Base-by-base conservation (phyloP, 2,797 vertebrate species). In the Pseudomugil tenellus region DNA sequence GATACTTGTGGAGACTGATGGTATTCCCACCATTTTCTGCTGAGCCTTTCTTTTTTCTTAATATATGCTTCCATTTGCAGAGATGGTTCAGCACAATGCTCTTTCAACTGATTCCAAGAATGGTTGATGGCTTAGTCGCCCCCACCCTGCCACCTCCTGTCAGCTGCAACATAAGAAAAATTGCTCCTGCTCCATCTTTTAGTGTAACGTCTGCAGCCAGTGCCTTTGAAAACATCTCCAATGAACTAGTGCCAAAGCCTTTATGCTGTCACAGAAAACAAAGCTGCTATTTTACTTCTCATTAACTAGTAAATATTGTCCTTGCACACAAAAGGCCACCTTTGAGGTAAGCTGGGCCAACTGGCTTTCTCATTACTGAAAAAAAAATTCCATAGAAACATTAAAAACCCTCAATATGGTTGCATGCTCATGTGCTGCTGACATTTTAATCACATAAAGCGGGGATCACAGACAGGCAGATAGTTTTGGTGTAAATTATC, bases 21-120 rank as follows among this genome's bases (percentile, higher is more conserved):
- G 57, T 52, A 10, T 77, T 63, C 48, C 64, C 67, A 34, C 78
- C 63, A 58, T 62, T 64, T 81, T 78, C 58, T 77, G 67, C 81
- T 77, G 79, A 80, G 67, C 25, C 56, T 56, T 69, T 31, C 28
- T 76, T 76, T 80, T 74, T 46, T 63, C 48, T 35, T 31, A 4
- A 58, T 49, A 28, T 21, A 19, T 65, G 17, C 25, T 63, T 65
- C 54, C 48, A 61, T 79, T 81, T 76, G 68, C 77, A 55, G 32
- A 61, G 26, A 63, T 61, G 23, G 25, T 58, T 75, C 13, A n/a
- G 57, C 31, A 29, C 67, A 57, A n/a, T 75, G 37, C 31, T 70
- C 54, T 72, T 35, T 51, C 26, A 32, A 62, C 69, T 77, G 74
- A 64, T 72, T 77, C 76, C 63, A 59, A 67, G 25, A 48, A 41